Base-by-base conservation (phyloP, 2,113 vertebrate genomes). In the Noctilio leporinus region DNA sequence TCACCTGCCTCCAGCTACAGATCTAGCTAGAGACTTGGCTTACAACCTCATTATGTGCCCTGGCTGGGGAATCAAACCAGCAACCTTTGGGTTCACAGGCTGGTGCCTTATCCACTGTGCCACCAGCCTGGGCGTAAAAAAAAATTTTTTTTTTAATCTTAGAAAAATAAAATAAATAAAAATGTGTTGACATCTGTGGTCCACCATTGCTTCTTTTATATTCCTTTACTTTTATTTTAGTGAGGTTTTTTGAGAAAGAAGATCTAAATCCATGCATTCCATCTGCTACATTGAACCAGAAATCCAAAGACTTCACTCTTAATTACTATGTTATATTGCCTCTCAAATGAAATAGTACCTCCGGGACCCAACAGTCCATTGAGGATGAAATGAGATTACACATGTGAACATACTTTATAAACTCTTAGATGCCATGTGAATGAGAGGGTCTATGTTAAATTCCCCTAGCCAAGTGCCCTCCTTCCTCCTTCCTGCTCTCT, bases 231-330 rank as follows among this genome's bases (percentile, higher is more conserved):
- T 91, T 86, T 75, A 96, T 90, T 87, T 83, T 92, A 95, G 65
- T 85, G 35, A 95, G 35, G 7, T 84, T 93, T 87, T 45, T 91
- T 90, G 80, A 97, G 40, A 49, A 35, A 92, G 5, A 47, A 72
- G 65, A 92, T 91, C 93, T 76, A 92, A 84, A 90, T 77, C 65
- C 77, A 65, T 87, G 35, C 83, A 94, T 95, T 81, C 85, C 91
- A 91, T 84, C 88, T 96, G 84, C 73, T 69, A 80, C 81, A 87
- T 86, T 96, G 75, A 96, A 89, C 49, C 57, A 95, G 76, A 91
- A 89, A 90, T 51, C 28, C 72, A 33, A 78, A 94, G 93, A 57
- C 38, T 43, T 10, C 17, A 45, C 51, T 89, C 83, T 53, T 93
- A 95, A 89, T 89, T 84, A 80, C 75, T 78, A 70, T 62, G 57